Base-by-base conservation (phyloP, 2,888 invertebrate species). In the Ophion costatus region DNA sequence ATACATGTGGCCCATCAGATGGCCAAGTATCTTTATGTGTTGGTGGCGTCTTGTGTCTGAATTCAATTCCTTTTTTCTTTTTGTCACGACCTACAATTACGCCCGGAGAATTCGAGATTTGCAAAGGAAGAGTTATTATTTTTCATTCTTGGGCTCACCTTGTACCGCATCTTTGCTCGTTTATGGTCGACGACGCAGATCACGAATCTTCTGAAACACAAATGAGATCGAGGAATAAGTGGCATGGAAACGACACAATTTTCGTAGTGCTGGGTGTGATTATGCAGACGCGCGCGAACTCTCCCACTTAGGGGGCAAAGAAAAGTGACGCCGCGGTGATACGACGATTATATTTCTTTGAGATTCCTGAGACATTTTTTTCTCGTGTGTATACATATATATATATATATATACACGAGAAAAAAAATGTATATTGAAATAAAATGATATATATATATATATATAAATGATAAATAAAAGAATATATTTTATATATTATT, bases 161-260 rank as follows among this genome's bases (percentile, higher is more conserved):
- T 92, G 88, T 92, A 92, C 81, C 90, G 90, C 92, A 92, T 92
- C 84, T 88, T 91, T 70, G 85, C 24, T 61, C 42, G 61, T 14
- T 51, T 51, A 51, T 51, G 17, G 14, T 57, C 76, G 57, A 38
- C 76, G 38, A 22, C 7, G 9, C 20, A 33, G 24, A 75, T 24
- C 33, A 51, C 33, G 51, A 17, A 67, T 67, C 20, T 38, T 38
- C 82, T 83, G 78, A 57, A 83, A 83, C 33, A 82, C 77, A 82
- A 78, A 82, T 56, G 24, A 78, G 70, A 42, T 29, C 56, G 57
- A 22, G 66, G 33, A 33, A 22, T 56, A 22, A 45, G 11, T 22
- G 56, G 20, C 17, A 61, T 33, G 66, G 42, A 74, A 69, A 74
- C 45, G 9, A 69, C 45, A 51, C 57, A 38, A 66, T 70, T 20